Base-by-base conservation (phyloP, 2,113 vertebrate genomes). In the Sylvia atricapilla region DNA sequence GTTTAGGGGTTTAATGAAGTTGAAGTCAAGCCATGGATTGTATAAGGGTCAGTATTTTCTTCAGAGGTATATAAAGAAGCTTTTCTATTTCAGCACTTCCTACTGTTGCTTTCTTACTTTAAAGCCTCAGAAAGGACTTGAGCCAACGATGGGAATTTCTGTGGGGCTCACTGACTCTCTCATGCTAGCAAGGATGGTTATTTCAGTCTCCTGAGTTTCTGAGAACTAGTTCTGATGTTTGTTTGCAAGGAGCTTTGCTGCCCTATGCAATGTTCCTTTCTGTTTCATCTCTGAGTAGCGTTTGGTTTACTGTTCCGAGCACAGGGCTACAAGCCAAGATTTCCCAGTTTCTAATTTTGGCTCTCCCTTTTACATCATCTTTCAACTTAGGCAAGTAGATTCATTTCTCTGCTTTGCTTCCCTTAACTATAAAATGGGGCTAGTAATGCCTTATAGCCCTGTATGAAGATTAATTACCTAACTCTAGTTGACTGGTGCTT, bases 391-490 rank as follows among this genome's bases (percentile, higher is more conserved):
- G 83, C 95, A 85, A 94, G 90, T 94, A 81, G 67, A 93, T 95
- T 91, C 44, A 86, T 94, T 93, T 76, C 73, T 94, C 59, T 96
- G 82, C 66, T 95, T 95, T 19, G 0, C 80, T 90, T 95, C 96
- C 82, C 85, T 72, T 91, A 85, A 91, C 81, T 87, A 22, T 90
- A 87, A 94, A 91, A 89, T 59, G 59, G 87, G 85, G 33, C 87
- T 89, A 68, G 92, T 87, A 76, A 85, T 95, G 78, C 90, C 76
- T 77, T 82, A 28, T 75, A 96, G 92, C 75, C 58, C 89, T 72
- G 91, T 94, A 84, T 59, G 87, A 94, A 93, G 90, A 96, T 96
- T 94, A 96, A 95, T 96, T 95, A 83, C 87, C 90, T 89, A 93
- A 89, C 90, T 96, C 44, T 83, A 74, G 93, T 89, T 95, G 88